Evolutionary conservation across 2,797 vertebrate species (phyloP), one percentile per base, ranked within the genome.

Genomic region (Premnoplex brunnescens): DNA sequence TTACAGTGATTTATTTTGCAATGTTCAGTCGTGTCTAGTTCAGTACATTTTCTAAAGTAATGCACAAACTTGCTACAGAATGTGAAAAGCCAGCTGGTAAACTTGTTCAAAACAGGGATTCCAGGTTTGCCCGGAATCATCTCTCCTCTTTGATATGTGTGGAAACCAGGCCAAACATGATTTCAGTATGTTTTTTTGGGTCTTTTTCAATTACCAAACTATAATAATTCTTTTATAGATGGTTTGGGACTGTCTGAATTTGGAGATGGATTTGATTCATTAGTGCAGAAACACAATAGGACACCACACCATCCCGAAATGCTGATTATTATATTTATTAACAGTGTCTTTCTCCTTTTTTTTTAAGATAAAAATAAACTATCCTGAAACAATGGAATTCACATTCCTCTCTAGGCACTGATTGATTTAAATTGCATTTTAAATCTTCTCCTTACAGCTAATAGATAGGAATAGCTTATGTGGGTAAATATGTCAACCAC

Each of bases 91-190:
- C 85, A 82, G 59, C 74, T 88, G 83, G 77, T 80, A 81, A 62
- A 48, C 34, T 49, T n/a, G 12, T 81, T 93, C 88, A 89, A 86
- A 91, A 79, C 72, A 72, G 32, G 69, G 66, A 52, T 48, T 85
- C 32, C 63, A 39, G 74, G 32, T 85, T 78, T 92, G 67, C 77
- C 83, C 76, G 41, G 20, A 94, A 74, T 89, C 26, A 74, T 87
- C 23, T 84, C 59, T 92, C 20, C 16, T 69, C 66, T 86, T 85
- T 84, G 69, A 90, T 84, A 36, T 52, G 13, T 30, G 5, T 23
- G 34, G 80, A 93, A 91, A 66, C 36, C 21, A 76, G 41, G 44
- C 83, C 88, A 95, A 85, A 73, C 39, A 52, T 91, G 83, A 89
- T 73, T 88, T 89, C 55, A 18, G 0, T 58, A 46, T 81, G 39